Evolutionary conservation across 2,797 vertebrate species (phyloP).

Genomic region (Lepus townsendii): DNA sequence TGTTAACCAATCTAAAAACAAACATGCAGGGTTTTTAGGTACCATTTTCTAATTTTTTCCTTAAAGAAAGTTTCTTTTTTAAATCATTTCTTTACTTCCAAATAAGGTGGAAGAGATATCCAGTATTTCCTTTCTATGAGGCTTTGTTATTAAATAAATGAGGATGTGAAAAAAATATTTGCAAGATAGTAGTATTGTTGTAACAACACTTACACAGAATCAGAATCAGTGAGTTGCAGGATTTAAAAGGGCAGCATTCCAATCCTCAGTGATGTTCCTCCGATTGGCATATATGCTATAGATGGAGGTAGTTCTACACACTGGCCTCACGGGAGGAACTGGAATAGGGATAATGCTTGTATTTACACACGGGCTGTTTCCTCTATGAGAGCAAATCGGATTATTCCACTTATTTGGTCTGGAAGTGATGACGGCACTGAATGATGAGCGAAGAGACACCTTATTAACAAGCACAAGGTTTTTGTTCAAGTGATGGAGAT

Average conservation of each 20-base stretch:
- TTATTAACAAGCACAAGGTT: not conserved
- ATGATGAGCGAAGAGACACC: not conserved
- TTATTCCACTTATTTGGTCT: slow-evolving; percentile 5
- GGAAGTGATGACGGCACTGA: not conserved
- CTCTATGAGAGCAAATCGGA: slow-evolving; percentile 30
- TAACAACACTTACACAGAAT: not conserved
- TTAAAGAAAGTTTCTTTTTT: slow-evolving; percentile 54
- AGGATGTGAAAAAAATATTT: slow-evolving; percentile 60
- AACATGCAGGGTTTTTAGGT: not conserved
- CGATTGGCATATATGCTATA: not conserved
- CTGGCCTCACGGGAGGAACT: not conserved
- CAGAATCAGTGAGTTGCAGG: not conserved
- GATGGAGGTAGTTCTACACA: not conserved
- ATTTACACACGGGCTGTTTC: not conserved
- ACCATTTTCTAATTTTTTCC: not conserved
- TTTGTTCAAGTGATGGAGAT: not conserved
- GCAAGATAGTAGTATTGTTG: not conserved
- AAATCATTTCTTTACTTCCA: slow-evolving; percentile 38
- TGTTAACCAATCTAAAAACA: slow-evolving; percentile 54
- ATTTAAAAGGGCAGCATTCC: not conserved
- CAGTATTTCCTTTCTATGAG: not conserved
- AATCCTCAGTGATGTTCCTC: not conserved
- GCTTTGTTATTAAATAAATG: slow-evolving; percentile 42
- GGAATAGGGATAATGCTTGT: not conserved
- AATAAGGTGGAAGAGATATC: slow-evolving; percentile 53